Evolutionary conservation across 2,113 vertebrate species (phyloP), one percentile per base, ranked within the genome.

Genomic region (Zootoca vivipara): DNA sequence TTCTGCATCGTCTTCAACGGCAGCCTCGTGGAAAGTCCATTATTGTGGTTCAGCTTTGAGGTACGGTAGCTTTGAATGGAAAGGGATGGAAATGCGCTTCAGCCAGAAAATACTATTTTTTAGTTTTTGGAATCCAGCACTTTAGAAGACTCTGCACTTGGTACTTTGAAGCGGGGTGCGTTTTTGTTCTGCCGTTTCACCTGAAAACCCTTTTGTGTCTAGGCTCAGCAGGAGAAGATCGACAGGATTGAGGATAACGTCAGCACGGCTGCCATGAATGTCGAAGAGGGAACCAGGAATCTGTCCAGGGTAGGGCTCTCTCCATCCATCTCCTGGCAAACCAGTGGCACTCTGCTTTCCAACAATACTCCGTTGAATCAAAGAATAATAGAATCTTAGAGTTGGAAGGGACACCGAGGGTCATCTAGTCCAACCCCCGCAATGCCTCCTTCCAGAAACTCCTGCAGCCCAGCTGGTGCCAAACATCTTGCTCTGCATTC

Each of bases 181-280:
- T 73, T 73, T 73, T 73, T 16, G 15, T 18, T 4, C 4, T 73
- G 72, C 72, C 18, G 6, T 35, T 95, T 95, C 94, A 94, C 97
- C 96, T 96, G 91, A 97, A 97, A 98, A 98, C 97, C 96, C 96
- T 97, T 97, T 20, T 97, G 96, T 96, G 97, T 97, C 96, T 97
- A 99, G 99, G 96, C 98, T 92, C 99, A 99, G 98, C 98, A 99
- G 98, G 99, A 98, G 97, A 99, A 98, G 98, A 99, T 99, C 96
- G 99, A 99, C 98, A 98, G 98, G 98, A 99, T 99, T 92, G 98
- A 99, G 97, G 98, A 98, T 96, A 98, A 99, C 95, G 97, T 99
- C 98, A 98, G 96, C 98, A 97, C 90, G 91, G 98, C 99, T 91
- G 96, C 97, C 96, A 97, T 90, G 96, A 99, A 99, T 92, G 98